A percentile compares a stretch with the other conserved stretches of the same genome.
These are phyloP conservation scores for Mus spretus DNA, from an alignment of 2,797 vertebrate species.

Conservation along the genomic window DNA sequence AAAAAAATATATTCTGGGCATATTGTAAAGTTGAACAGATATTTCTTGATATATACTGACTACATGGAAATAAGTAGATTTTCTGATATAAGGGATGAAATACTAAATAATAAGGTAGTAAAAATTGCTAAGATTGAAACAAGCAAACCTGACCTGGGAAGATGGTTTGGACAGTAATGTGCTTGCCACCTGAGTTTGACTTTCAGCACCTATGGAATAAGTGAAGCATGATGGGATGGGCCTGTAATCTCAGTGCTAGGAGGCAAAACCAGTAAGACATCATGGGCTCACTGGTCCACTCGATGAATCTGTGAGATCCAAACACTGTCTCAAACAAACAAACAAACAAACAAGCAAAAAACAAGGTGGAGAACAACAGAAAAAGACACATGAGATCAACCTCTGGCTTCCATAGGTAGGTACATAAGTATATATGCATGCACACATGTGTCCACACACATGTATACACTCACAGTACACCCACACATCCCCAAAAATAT, in stretches of 20 bases:
- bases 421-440: background rate
- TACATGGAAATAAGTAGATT: background rate
- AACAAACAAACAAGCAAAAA: background rate
- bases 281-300: background rate
- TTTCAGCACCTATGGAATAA: background rate
- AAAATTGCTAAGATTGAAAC: background rate
- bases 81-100: background rate
- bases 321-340: background rate
- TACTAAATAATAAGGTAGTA: conserved; percentile 43
- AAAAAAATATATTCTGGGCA: conserved; percentile 8
- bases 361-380: background rate
- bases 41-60: background rate
- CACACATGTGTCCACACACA: background rate
- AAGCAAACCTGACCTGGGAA: background rate
- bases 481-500: too few relatives aligned
- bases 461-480: background rate
- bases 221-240: background rate
- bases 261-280: background rate
- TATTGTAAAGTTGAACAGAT: background rate
- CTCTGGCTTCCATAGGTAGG: background rate
- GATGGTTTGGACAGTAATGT: background rate
- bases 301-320: background rate
- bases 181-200: background rate
- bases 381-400: background rate
- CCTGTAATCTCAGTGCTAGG: background rate